Percentiles rank a stretch among this genome's conserved stretches.
Evolutionary conservation across 1,140 invertebrate genomes (phyloP).

Genomic region (Drosophila melanogaster): Release_6_plus_ISO1_MT NT_037436.4:20058501-20059000

Average conservation of each 20-base stretch:
- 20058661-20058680: slow-evolving; percentile 15
- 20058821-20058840: neutral
- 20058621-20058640: slow-evolving; percentile 1
- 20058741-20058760: slow-evolving; percentile 36
- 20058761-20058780: slow-evolving; percentile 36
- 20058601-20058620: slow-evolving; percentile 56
- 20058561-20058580: slow-evolving; percentile 29
- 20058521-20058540: slow-evolving; percentile 58
- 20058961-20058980: slow-evolving; percentile 4
- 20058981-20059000: slow-evolving; percentile 20
- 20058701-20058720: slow-evolving; percentile 5
- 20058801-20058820: neutral
- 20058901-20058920: slow-evolving; percentile 10
- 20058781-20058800: slow-evolving; percentile 14
- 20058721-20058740: slow-evolving; percentile 12
- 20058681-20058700: slow-evolving; percentile 9
- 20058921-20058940: slow-evolving; percentile 14
- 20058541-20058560: slow-evolving; percentile 48
- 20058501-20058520: slow-evolving; percentile 38
- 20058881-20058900: slow-evolving; percentile 3
- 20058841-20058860: slow-evolving; percentile 13
- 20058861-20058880: slow-evolving; percentile 1
- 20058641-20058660: slow-evolving; percentile 25
- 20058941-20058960: slow-evolving; percentile 16
- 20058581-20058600: slow-evolving; percentile 28